Evolutionary conservation across 2,797 vertebrate species (phyloP).

Genomic region (Cephalopachus bancanus): DNA sequence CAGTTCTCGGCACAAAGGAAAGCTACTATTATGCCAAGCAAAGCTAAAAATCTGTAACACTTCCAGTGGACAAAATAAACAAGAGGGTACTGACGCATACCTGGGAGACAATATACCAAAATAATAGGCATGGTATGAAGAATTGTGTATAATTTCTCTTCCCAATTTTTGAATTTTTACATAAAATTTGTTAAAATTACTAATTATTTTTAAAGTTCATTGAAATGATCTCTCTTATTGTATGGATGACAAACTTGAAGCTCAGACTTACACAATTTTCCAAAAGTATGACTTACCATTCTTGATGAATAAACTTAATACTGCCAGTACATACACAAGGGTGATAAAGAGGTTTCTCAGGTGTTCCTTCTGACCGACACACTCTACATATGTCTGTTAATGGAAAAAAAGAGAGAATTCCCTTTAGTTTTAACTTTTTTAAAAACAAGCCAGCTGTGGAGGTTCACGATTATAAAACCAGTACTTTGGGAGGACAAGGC

Average conservation of each 20-base stretch:
- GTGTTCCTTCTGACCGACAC: constrained; percentile 97
- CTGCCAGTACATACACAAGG: constrained; percentile 99
- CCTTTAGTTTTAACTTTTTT: neutral
- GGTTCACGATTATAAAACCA: no score
- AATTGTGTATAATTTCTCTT: neutral
- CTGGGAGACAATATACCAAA: constrained; percentile 17
- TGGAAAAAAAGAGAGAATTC: constrained; percentile 68
- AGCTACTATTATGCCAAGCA: neutral
- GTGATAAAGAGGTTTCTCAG: constrained; percentile 97
- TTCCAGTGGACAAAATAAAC: constrained; percentile 13
- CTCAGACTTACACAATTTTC: constrained; percentile 46
- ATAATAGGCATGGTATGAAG: neutral
- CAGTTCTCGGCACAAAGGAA: constrained; percentile 25
- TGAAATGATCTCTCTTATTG: constrained; percentile 28
- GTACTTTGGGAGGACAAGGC: no score
- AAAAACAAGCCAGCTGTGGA: no score
- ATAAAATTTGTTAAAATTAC: neutral
- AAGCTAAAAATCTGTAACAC: neutral
- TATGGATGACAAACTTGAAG: constrained; percentile 41
- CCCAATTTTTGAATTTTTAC: constrained; percentile 2
- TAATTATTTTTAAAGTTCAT: constrained; percentile 27
- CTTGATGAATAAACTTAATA: constrained; percentile 99
- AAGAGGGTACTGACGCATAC: neutral
- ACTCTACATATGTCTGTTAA: constrained; percentile 97
- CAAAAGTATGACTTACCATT: constrained; percentile 93